Base-by-base conservation (phyloP, 23 tunicate genomes). In the Ciona savignyi region DNA sequence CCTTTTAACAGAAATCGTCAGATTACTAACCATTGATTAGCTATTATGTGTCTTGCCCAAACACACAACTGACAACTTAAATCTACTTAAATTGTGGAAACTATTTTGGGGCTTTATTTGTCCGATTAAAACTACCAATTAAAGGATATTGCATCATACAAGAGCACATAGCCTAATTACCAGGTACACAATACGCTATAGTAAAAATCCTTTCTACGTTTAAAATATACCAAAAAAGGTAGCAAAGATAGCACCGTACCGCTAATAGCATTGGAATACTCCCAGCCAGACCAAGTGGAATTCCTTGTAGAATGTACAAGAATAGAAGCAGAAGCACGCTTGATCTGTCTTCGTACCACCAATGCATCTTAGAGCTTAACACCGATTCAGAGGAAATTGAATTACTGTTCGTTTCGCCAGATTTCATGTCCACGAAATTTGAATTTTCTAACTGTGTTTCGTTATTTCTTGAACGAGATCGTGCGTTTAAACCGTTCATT, bases 251-350 rank as follows among this genome's bases (percentile, higher is more conserved):
- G 9, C 15, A 6, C 15, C 86, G 79, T 76, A 91, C 97, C 34
- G 97, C 97, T 21, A 93, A 66, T 2, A 93, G 72, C 98, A 93
- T 93, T 20, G 98, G 98, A 33, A 93, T 93, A 72, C 93, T 86
- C n/a, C 94, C 98, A 66, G 98, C 93, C 32, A 93, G 73, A 56
- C 98, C 98, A 27, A 93, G 75, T 33, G 98, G 98, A 35, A 93
- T 74, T 35, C 98, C 98, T 86, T 93, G 98, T 19, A 93, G 68
- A 6, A 93, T 34, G 60, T 93, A 93, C 48, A 93, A 78, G 77
- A 93, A 82, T 26, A 86, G 67, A 2, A 93, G 81, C 24, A 93
- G 81, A 23, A 86, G 32, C 4, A 93, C 91, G 76, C 97, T 84
- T 23, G 79, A 70, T 63, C 97, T 70, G 56, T 91, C 97, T 74